Evolutionary conservation across 2,888 invertebrate species (phyloP).

Genomic region (Eledone cirrhosa): DNA sequence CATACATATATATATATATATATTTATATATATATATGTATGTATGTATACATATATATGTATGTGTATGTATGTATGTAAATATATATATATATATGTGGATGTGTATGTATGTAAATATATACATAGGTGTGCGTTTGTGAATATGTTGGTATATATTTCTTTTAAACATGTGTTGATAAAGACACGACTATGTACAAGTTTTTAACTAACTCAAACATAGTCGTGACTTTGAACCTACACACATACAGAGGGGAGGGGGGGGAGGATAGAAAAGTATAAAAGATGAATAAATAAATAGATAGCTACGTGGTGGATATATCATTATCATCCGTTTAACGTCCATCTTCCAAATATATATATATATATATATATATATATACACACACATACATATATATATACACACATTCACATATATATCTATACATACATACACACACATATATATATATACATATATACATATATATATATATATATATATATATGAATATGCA

Average conservation of each 20-base stretch:
- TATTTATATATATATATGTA: neutral
- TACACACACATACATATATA: too few relatives aligned
- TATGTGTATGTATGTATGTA: neutral
- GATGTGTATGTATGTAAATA: neutral
- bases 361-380: too few relatives aligned
- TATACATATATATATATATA: too few relatives aligned
- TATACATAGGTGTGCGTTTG: neutral
- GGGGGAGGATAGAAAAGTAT: conserved; percentile 42
- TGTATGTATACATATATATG: neutral
- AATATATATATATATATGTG: neutral
- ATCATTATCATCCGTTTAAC: too few relatives aligned
- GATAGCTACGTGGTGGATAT: conserved; percentile 37
- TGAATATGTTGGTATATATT: neutral
- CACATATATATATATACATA: too few relatives aligned
- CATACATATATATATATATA: neutral
- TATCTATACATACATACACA: too few relatives aligned
- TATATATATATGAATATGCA: too few relatives aligned
- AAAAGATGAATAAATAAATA: too few relatives aligned
- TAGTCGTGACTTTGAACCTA: neutral
- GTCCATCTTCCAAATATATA: too few relatives aligned
- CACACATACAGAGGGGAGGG: conserved; percentile 36
- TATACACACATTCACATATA: too few relatives aligned
- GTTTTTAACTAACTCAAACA: neutral
- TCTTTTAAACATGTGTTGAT: neutral
- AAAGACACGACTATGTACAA: neutral